Evolutionary conservation across 2,797 vertebrate species (phyloP), one percentile per base, ranked within the genome.

Genomic region (Galaxias olidus): DNA sequence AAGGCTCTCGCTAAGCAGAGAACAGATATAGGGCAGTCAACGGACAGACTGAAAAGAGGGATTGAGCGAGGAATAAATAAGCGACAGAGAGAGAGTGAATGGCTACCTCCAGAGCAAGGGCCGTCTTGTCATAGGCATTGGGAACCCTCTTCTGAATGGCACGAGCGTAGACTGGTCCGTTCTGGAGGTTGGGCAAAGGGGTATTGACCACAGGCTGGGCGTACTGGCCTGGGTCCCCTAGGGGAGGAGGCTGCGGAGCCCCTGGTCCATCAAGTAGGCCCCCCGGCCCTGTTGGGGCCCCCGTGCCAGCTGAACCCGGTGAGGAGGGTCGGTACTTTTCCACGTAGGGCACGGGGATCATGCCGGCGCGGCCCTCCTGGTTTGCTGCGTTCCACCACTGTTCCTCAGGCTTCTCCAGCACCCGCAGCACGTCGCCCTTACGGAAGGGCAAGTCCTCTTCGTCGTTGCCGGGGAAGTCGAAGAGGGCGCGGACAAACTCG

Each of bases 41-140:
- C 42, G 51, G 43, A 12, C 52, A 56, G 9, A 53, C 10, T 40
- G 42, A 45, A 9, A 42, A 13, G 40, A 42, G 18, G 6, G 50
- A 20, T 2, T 4, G 18, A 20, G 50, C 9, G 15, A 10, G n/a
- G 5, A 15, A 30, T 30, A 30, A 30, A 30, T 30, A 14, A 6
- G n/a, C 1, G 4, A 12, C 17, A 30, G 59, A 44, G 13, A 15
- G 18, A 49, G 9, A 17, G 20, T 9, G 20, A 40, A 19, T 4
- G 46, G 84, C 90, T 98, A 98, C 97, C 96, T 99, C 98, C 86
- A 99, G 93, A 91, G 98, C 94, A 74, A 99, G 94, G 75, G 98
- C 98, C 20, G 98, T 99, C 93, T 98, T 99, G 93, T 99, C 97
- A 80, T 99, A 99, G 83, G 97, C 97, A 87, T 99, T 98, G 86